Evolutionary conservation across 2,888 invertebrate species (phyloP).

Genomic region (Eurytoma californica): DNA sequence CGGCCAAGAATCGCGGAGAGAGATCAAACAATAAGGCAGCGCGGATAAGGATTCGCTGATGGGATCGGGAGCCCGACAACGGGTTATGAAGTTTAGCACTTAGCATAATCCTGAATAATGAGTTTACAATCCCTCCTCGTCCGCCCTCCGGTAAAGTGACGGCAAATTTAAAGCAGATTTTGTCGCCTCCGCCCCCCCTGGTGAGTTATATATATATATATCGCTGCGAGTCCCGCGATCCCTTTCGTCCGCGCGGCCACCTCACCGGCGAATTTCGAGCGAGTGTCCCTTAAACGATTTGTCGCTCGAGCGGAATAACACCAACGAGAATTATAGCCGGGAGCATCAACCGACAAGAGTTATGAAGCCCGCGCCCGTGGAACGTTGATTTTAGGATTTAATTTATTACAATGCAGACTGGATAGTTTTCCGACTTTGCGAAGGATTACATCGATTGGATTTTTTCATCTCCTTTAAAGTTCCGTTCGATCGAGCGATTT

Average conservation of each 20-base stretch:
- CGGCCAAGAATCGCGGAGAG: constrained; percentile 23
- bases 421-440: no score
- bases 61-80: constrained; percentile 24
- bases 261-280: no score
- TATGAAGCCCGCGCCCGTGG: neutral
- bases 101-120: constrained; percentile 56
- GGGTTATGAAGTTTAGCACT: constrained; percentile 49
- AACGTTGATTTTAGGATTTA: no score
- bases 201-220: constrained; percentile 25
- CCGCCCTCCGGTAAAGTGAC: neutral
- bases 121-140: constrained; percentile 51
- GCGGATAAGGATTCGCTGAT: constrained; percentile 49
- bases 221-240: neutral
- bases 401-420: no score
- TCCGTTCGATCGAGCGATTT: no score
- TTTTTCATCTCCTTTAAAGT: no score
- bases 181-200: constrained; percentile 14
- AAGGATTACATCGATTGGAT: no score
- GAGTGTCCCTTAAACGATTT: neutral
- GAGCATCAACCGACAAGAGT: neutral
- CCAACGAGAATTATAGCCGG: neutral
- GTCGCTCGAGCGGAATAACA: neutral
- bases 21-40: constrained; percentile 47
- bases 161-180: constrained; percentile 47
- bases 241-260: no score